A percentile compares a stretch with the other conserved stretches of the same genome.
phyloP scores from a whole-genome alignment of 2,888 invertebrate species.

The Cephus pygmeus region DNA sequence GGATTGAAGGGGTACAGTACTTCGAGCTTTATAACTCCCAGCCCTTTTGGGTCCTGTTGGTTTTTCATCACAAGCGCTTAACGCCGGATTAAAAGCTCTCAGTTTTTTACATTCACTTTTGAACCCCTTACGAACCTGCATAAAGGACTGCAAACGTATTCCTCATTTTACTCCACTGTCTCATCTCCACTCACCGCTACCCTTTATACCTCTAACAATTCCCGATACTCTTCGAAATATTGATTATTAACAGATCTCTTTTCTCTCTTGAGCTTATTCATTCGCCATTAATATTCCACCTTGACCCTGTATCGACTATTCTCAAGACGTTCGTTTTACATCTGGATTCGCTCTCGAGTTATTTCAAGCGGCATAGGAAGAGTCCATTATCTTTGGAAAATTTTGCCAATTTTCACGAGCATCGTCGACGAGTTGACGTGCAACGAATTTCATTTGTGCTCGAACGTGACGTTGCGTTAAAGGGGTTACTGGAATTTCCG shows the following conservation, averaged over 20 bases:
- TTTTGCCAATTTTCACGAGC: background rate
- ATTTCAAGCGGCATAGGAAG: background rate
- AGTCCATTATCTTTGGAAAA: background rate
- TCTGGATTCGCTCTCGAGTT: background rate
- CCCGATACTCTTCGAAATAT: background rate
- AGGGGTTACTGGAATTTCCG: background rate
- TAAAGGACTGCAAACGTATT: background rate
- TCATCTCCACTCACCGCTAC: background rate
- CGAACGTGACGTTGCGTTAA: background rate
- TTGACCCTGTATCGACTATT: background rate
- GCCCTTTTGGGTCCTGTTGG: background rate
- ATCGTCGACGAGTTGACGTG: background rate
- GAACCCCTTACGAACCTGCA: background rate
- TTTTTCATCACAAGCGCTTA: slow-evolving; percentile 18
- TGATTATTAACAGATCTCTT: background rate
- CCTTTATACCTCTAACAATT: background rate
- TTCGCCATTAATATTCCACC: background rate
- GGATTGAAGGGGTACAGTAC: background rate
- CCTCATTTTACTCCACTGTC: background rate
- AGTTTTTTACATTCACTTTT: background rate
- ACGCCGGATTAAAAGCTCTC: slow-evolving; percentile 7
- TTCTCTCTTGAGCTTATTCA: background rate
- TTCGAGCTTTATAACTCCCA: background rate
- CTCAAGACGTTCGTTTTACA: background rate
- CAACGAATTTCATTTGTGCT: background rate